phyloP scores from a whole-genome alignment of 2,797 vertebrate species.

The Botia kubotai region DNA sequence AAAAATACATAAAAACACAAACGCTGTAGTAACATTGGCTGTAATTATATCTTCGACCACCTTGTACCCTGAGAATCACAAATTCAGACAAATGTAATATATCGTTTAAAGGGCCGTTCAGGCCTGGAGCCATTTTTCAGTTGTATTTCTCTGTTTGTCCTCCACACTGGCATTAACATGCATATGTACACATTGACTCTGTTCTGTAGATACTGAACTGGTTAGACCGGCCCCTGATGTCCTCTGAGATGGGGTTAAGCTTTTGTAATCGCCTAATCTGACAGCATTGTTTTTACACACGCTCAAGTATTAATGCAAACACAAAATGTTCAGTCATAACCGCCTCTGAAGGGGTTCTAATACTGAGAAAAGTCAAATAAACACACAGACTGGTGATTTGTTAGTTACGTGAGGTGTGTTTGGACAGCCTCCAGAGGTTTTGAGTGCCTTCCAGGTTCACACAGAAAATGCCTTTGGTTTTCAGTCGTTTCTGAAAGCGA shows the following conservation, averaged over 20 bases:
- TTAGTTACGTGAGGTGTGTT: constrained; percentile 9
- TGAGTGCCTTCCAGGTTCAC: constrained; percentile 38
- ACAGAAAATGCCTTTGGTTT: constrained; percentile 52
- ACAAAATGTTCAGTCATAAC: background rate
- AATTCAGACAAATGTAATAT: background rate
- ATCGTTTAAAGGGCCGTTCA: background rate
- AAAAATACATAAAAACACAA: constrained; percentile 1
- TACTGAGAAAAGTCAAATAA: background rate
- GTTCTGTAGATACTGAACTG: constrained; percentile 17
- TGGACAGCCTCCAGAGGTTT: background rate
- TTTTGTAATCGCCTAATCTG: constrained; percentile 7
- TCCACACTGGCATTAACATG: constrained; percentile 4
- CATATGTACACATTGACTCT: background rate
- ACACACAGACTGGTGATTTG: background rate
- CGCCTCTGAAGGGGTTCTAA: background rate
- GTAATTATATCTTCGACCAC: background rate
- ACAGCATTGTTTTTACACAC: background rate
- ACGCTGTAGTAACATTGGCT: background rate
- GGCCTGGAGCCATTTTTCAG: background rate
- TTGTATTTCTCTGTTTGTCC: constrained; percentile 14
- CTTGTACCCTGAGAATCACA: background rate
- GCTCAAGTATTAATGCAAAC: constrained; percentile 7
- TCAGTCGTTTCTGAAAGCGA: background rate
- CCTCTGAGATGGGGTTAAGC: background rate
- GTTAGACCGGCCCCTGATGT: constrained; percentile 9